Evolutionary conservation across 2,888 invertebrate species (phyloP).

Genomic region (Lordiphosa andalusiaca): DNA sequence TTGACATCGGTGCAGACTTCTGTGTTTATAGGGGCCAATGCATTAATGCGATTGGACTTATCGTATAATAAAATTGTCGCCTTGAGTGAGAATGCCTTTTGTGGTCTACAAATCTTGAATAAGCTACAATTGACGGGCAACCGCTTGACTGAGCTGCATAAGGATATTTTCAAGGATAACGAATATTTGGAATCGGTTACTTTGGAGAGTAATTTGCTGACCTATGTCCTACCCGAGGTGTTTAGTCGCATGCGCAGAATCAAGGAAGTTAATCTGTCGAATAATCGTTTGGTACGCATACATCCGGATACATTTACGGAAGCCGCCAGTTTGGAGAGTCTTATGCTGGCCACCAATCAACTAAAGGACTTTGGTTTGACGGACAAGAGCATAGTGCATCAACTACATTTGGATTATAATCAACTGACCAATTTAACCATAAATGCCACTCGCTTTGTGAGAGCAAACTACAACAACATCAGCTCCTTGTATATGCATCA

Average conservation of each 20-base stretch:
- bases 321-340: slow-evolving; percentile 71
- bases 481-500: slow-evolving; percentile 60
- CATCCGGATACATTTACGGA: slow-evolving; percentile 76
- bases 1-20: slow-evolving; percentile 77
- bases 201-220: slow-evolving; percentile 75
- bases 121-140: slow-evolving; percentile 76
- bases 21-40: slow-evolving; percentile 77
- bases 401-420: slow-evolving; percentile 75
- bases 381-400: slow-evolving; percentile 70
- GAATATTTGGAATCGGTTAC: slow-evolving; percentile 71
- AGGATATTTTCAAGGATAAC: slow-evolving; percentile 77
- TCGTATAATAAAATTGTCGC: slow-evolving; percentile 71
- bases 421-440: slow-evolving; percentile 67
- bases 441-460: slow-evolving; percentile 74
- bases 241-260: slow-evolving; percentile 76
- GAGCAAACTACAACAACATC: slow-evolving; percentile 77
- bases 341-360: slow-evolving; percentile 67
- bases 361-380: slow-evolving; percentile 64
- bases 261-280: slow-evolving; percentile 75
- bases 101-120: slow-evolving; percentile 74
- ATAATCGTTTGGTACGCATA: slow-evolving; percentile 68
- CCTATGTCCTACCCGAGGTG: slow-evolving; percentile 72
- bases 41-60: slow-evolving; percentile 75
- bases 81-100: slow-evolving; percentile 76
- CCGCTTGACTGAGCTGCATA: slow-evolving; percentile 62